Conservation (phyloP, 2,888 invertebrate species). For the Xestia rhomboidea region DNA sequence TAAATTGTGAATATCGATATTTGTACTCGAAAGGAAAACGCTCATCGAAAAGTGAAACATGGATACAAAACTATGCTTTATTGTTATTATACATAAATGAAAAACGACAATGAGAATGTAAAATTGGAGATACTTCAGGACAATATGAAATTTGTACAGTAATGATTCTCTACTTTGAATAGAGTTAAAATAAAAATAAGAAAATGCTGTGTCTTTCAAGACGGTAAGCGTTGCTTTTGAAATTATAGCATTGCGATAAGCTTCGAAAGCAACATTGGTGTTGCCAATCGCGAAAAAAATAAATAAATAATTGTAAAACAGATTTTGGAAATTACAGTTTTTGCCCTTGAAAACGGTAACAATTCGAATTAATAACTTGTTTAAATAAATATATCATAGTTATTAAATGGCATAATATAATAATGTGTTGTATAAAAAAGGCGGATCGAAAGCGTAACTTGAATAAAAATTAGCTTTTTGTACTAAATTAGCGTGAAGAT, state of each 20-base stretch:
- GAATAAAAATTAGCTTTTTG: conserved; percentile 45
- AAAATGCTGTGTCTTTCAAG: background rate
- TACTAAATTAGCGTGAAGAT: conserved; percentile 38
- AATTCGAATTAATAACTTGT: conserved; percentile 2
- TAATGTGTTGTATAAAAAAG: conserved; percentile 29
- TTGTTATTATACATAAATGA: conserved; percentile 1
- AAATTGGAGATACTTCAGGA: conserved; percentile 6
- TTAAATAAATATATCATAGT: conserved; percentile 20
- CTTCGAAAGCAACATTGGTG: background rate
- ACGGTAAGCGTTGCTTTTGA: conserved; percentile 3
- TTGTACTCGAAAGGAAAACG: conserved; percentile 7
- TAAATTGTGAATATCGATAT: conserved; percentile 41
- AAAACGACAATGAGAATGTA: conserved; percentile 16
- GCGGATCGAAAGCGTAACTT: conserved; percentile 40
- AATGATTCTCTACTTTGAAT: background rate
- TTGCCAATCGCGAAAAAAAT: background rate
- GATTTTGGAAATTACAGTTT: background rate
- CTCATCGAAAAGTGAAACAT: conserved; percentile 25
- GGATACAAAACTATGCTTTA: conserved; percentile 34
- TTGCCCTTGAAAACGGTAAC: background rate
- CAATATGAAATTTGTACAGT: conserved; percentile 5
- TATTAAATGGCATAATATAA: conserved; percentile 6
- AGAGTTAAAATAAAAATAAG: background rate
- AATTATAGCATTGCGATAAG: background rate
- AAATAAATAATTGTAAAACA: background rate